Evolutionary conservation across 2,888 invertebrate genomes (phyloP), one percentile per base, ranked within the genome.

Genomic region (Heliothis peltigera): DNA sequence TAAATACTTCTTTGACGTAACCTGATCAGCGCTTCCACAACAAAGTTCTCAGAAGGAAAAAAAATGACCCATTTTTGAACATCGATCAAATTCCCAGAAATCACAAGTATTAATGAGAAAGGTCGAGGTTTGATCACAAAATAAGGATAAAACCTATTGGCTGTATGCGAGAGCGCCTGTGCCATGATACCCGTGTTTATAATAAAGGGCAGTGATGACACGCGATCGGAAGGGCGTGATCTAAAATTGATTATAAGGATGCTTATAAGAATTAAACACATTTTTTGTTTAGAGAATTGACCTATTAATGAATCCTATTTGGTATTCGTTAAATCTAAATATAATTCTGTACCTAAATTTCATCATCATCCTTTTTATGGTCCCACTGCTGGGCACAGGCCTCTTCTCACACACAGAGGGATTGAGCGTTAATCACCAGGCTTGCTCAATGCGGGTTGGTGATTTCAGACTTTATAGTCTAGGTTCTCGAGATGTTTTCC

Each of bases 171-270:
- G 57, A 64, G 60, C 57, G 67, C 51, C 67, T 59, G 46, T 75
- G 70, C 65, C 69, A 77, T 77, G 81, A 83, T 81, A 83, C 71
- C 60, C 67, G 65, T 84, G 81, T 84, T 82, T 78, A 81, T 74
- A 80, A 83, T 83, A 81, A 85, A 83, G 83, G 66, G 62, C 73
- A 69, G 67, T 84, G 89, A 89, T 84, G 85, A 84, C 80, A 84
- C 78, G 79, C 47, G 84, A 79, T 86, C 85, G 61, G 87, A 90
- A 79, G 82, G 85, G 86, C 89, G 87, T 86, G 86, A 80, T 78
- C 79, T 77, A 80, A 84, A 32, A 86, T 86, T 82, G 82, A 84
- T 86, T 84, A 85, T 74, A 79, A 74, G 80, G 79, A 73, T 65
- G 35, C 57, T 51, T 28, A 42, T 35, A 47, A 55, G 46, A 6